phyloP scores from a whole-genome alignment of 2,797 vertebrate species.

The Borostomias antarcticus region DNA sequence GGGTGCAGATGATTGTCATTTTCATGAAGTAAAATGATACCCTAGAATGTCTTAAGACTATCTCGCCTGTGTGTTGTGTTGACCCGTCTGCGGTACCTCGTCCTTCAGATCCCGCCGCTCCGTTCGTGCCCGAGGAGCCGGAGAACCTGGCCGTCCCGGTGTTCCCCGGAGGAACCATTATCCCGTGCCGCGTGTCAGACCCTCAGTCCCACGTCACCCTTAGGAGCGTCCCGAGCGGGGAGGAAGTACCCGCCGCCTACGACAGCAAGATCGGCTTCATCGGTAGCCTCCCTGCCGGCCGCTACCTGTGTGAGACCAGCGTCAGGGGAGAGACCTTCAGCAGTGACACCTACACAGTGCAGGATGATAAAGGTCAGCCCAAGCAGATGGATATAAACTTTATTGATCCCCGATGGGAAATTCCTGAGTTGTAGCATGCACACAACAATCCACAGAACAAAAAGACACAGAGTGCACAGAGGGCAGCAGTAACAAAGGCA shows the following conservation, averaged over 20 bases:
- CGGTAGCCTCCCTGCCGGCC: conserved; percentile 74
- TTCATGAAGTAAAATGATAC: background rate
- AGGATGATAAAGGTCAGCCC: conserved; percentile 76
- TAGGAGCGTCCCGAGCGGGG: conserved; percentile 62
- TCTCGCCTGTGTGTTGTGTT: background rate
- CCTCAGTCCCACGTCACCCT: conserved; percentile 80
- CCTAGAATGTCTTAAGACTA: background rate
- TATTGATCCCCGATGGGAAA: too few species aligned
- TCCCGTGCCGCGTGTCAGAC: conserved; percentile 88
- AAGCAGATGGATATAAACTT: too few species aligned
- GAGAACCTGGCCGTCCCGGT: conserved; percentile 72
- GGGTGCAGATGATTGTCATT: background rate
- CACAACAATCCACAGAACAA: too few species aligned
- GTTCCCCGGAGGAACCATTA: conserved; percentile 59
- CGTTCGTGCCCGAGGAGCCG: conserved; percentile 80
- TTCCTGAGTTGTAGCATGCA: too few species aligned
- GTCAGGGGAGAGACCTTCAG: conserved; percentile 65
- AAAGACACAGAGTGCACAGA: too few species aligned
- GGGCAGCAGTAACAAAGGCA: too few species aligned
- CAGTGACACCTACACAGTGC: conserved; percentile 83
- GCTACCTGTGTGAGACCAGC: conserved; percentile 84
- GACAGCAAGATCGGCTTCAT: conserved; percentile 86
- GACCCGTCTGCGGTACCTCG: background rate
- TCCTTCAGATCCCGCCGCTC: conserved; percentile 79
- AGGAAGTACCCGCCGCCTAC: conserved; percentile 72